Evolutionary conservation across 2,113 vertebrate genomes (phyloP).

Genomic region (Phocoena phocoena): DNA sequence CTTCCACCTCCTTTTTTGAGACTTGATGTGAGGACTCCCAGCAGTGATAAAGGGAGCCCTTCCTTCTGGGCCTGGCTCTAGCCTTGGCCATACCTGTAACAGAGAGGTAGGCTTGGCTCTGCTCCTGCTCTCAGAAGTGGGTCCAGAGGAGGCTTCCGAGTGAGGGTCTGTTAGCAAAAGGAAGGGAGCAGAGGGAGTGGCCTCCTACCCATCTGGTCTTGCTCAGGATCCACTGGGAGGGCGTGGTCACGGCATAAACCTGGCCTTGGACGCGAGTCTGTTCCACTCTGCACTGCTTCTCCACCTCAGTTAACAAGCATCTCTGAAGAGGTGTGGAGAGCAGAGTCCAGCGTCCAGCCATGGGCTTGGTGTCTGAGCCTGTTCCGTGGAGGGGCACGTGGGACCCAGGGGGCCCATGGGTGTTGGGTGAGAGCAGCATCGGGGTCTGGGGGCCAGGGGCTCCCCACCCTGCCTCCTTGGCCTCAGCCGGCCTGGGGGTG

Average conservation of each 20-base stretch:
- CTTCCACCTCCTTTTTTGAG: background rate
- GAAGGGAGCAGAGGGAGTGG: background rate
- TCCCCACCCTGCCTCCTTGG: background rate
- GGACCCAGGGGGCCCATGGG: background rate
- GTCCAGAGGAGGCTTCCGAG: background rate
- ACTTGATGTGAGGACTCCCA: background rate
- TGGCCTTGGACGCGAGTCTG: fast-evolving
- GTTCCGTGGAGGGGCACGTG: fast-evolving
- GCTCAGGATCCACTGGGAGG: background rate
- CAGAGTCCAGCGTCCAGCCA: background rate
- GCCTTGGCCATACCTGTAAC: background rate
- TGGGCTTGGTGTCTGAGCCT: background rate
- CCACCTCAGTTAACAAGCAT: background rate
- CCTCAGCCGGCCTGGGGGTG: background rate
- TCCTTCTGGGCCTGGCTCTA: background rate
- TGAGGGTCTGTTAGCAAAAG: background rate
- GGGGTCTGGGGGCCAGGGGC: fast-evolving
- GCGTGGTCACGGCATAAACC: fast-evolving
- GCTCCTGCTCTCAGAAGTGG: background rate
- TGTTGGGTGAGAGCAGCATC: background rate
- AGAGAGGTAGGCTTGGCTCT: background rate
- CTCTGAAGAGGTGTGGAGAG: background rate
- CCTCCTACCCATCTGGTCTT: background rate
- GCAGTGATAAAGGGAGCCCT: background rate
- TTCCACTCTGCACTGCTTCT: background rate